Evolutionary conservation across 2,797 vertebrate genomes (phyloP).

Genomic region (Austrolebias charrua): DNA sequence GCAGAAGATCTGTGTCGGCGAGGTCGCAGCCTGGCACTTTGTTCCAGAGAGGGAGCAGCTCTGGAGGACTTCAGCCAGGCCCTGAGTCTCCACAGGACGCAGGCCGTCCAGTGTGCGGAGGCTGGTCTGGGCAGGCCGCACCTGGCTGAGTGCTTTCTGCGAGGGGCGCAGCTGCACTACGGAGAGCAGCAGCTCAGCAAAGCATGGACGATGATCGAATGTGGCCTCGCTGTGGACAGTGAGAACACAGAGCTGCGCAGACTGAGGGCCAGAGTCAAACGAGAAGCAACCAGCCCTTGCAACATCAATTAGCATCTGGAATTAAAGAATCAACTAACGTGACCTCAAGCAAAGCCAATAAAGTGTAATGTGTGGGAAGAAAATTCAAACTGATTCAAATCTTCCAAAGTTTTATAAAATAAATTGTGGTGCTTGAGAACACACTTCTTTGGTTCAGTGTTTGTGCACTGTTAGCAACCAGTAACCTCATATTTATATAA

Average conservation of each 20-base stretch:
- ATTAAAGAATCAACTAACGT: neutral
- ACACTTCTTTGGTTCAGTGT: neutral
- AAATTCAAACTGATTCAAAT: neutral
- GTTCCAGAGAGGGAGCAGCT: slow-evolving; percentile 76
- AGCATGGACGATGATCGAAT: slow-evolving; percentile 83
- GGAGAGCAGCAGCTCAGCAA: slow-evolving; percentile 76
- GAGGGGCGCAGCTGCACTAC: slow-evolving; percentile 73
- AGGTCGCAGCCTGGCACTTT: slow-evolving; percentile 79
- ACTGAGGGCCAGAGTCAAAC: slow-evolving; percentile 82
- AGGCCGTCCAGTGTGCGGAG: slow-evolving; percentile 75
- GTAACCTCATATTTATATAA: slow-evolving; percentile 8
- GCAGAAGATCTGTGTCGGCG: slow-evolving; percentile 83
- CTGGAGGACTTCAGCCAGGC: slow-evolving; percentile 83
- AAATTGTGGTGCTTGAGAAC: neutral
- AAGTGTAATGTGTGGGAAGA: neutral
- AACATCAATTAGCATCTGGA: slow-evolving; percentile 80
- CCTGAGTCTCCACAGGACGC: slow-evolving; percentile 76
- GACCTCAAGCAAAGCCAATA: slow-evolving; percentile 8
- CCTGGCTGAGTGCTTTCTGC: slow-evolving; percentile 77
- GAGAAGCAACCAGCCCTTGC: slow-evolving; percentile 83
- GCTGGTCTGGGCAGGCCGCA: slow-evolving; percentile 68
- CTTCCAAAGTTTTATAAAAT: neutral
- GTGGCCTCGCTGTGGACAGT: slow-evolving; percentile 82
- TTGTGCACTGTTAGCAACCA: slow-evolving; percentile 5
- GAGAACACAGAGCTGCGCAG: slow-evolving; percentile 82